Evolutionary conservation across 2,113 vertebrate species (phyloP).

Genomic region (Chaetorhynchus papuensis): DNA sequence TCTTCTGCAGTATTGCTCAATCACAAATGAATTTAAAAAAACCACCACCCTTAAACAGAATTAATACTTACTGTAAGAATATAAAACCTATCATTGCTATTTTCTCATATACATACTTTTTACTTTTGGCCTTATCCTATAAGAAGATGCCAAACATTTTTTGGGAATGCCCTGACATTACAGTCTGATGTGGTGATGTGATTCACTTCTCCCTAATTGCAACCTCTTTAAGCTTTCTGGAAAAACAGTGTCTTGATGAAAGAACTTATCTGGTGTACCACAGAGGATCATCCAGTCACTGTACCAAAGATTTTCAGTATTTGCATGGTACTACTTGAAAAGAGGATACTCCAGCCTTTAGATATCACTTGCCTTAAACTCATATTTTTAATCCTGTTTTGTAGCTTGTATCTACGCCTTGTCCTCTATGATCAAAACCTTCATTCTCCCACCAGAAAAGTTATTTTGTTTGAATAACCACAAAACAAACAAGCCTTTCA

Average conservation of each 20-base stretch:
- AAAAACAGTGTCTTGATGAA: background rate
- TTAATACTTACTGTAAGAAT: background rate
- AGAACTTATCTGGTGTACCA: background rate
- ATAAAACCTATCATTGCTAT: background rate
- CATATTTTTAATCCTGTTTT: background rate
- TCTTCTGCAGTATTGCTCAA: background rate
- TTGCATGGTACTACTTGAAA: background rate
- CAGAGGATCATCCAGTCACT: background rate
- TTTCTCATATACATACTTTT: background rate
- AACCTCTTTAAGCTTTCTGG: background rate
- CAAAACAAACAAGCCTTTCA: background rate
- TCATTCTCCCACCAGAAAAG: background rate
- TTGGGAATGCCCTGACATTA: background rate
- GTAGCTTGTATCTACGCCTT: background rate
- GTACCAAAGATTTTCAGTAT: background rate
- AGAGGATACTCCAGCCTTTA: background rate
- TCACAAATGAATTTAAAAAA: background rate
- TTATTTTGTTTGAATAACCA: background rate
- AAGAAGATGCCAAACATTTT: background rate
- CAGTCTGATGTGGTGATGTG: background rate
- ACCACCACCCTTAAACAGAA: accelerated
- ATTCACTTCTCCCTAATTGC: background rate
- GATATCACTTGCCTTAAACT: background rate
- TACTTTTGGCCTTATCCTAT: background rate
- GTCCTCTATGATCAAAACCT: background rate